Base-by-base conservation (phyloP, 1,140 invertebrate species). In the Drosophila lowei region DNA sequence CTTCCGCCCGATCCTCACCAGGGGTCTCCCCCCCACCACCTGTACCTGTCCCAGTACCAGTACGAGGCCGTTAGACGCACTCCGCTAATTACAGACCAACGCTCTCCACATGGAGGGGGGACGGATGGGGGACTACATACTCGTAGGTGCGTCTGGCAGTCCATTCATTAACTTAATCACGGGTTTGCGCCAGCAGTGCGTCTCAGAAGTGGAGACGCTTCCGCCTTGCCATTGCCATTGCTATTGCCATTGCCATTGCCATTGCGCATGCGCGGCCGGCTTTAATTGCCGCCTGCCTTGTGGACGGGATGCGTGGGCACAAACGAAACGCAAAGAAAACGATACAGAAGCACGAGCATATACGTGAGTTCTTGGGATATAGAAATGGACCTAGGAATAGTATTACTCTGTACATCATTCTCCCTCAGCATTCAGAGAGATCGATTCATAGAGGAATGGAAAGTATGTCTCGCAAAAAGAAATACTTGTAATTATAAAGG, bases 101-200 rank as follows among this genome's bases (percentile, higher is more conserved):
- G 11, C 34, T 11, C 30, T 3, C 8, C 28, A 8, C 28, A 30
- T 30, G 28, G 28, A 8, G 30, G 7, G 2, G n/a, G 8, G 28
- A 25, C 23, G 4, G 18, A 2, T 2, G 18, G 18, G 18, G 18
- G 23, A 6, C 23, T 25, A 25, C 3, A 5, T 25, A 28, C 15
- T 18, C 16, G 50, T 52, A 61, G 48, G 38, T 58, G 21, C 50
- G 52, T 67, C 34, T 38, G 34, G 34, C 34, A 38, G 54, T 66
- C 50, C 57, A 72, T 74, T 70, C 72, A 74, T 74, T 74, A 74
- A 72, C 38, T 75, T 84, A 83, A 83, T 79, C 71, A 84, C 42
- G 42, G 79, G 71, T 64, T 84, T 30, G 8, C 7, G n/a, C 42
- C 43, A 47, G 49, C 48, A 75, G 79, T 84, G 79, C 79, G 79